These are phyloP conservation scores for Melinaea marsaeus DNA, from an alignment of 2,888 invertebrate species.

Conservation along the genomic window DNA sequence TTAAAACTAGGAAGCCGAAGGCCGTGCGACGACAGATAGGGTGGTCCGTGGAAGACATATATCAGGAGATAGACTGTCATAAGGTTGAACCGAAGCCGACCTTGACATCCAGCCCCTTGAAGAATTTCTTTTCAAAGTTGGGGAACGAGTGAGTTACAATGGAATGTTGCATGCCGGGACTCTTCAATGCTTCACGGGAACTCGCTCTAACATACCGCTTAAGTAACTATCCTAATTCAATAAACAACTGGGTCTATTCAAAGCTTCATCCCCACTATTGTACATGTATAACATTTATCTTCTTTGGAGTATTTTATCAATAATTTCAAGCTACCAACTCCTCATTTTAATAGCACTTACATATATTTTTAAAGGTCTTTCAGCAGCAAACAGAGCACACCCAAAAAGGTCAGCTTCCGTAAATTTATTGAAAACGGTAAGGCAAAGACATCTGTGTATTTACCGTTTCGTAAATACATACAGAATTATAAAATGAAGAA, in stretches of 20 bases:
- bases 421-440: slow-evolving; percentile 69
- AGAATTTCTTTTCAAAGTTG: slow-evolving; percentile 66
- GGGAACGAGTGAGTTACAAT: slow-evolving; percentile 70
- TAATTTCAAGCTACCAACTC: neutral
- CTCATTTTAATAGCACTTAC: neutral
- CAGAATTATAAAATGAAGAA: slow-evolving; percentile 67
- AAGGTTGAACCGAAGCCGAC: slow-evolving; percentile 60
- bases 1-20: slow-evolving; percentile 62
- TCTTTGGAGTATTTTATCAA: neutral
- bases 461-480: slow-evolving; percentile 79
- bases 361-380: slow-evolving; percentile 47
- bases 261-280: neutral
- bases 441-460: slow-evolving; percentile 76
- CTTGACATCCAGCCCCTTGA: slow-evolving; percentile 66
- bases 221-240: slow-evolving; percentile 33
- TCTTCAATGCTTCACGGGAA: slow-evolving; percentile 36
- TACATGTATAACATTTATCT: neutral
- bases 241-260: neutral
- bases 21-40: slow-evolving; percentile 68
- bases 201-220: slow-evolving; percentile 35
- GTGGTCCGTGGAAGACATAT: slow-evolving; percentile 74
- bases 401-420: slow-evolving; percentile 69
- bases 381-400: slow-evolving; percentile 64
- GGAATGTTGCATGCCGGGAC: slow-evolving; percentile 51
- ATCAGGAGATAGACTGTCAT: slow-evolving; percentile 72